Evolutionary conservation across 2,797 vertebrate species (phyloP).

Genomic region (Fringilla coelebs): DNA sequence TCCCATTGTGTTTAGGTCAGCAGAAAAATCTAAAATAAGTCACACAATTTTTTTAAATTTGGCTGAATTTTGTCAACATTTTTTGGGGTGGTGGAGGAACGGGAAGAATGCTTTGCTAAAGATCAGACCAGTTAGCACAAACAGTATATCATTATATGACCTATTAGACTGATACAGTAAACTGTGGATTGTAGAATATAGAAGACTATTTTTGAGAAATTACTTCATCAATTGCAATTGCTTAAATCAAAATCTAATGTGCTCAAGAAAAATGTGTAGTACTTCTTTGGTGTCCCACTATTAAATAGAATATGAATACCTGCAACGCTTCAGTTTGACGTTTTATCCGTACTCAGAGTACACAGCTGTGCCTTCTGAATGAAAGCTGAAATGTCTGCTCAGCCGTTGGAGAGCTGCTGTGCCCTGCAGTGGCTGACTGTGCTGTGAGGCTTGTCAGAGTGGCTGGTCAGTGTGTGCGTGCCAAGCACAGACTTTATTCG

Average conservation of each 20-base stretch:
- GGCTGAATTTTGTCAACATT: conserved; percentile 36
- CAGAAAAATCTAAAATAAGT: conserved; percentile 39
- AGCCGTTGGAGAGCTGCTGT: not conserved
- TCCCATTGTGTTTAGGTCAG: conserved; percentile 49
- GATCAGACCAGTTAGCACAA: conserved; percentile 21
- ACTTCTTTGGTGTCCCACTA: conserved; percentile 55
- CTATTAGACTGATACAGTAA: conserved; percentile 49
- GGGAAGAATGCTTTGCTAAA: conserved; percentile 36
- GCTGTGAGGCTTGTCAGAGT: not conserved
- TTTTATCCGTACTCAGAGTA: conserved; percentile 1
- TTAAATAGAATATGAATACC: conserved; percentile 65
- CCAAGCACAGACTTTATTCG: not conserved
- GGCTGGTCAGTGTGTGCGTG: not conserved
- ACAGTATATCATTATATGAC: not conserved
- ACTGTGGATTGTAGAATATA: conserved; percentile 51
- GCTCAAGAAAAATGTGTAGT: conserved; percentile 62
- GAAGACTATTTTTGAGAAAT: conserved; percentile 42
- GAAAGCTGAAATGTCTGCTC: not conserved
- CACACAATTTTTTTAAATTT: not conserved
- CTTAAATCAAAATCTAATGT: conserved; percentile 60
- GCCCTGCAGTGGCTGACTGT: not conserved
- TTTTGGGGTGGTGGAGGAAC: not conserved
- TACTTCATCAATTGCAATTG: conserved; percentile 53
- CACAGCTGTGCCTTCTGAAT: not conserved
- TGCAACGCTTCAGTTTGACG: conserved; percentile 49